Base-by-base conservation (phyloP, 2,888 invertebrate species). In the Allygus modestus region DNA sequence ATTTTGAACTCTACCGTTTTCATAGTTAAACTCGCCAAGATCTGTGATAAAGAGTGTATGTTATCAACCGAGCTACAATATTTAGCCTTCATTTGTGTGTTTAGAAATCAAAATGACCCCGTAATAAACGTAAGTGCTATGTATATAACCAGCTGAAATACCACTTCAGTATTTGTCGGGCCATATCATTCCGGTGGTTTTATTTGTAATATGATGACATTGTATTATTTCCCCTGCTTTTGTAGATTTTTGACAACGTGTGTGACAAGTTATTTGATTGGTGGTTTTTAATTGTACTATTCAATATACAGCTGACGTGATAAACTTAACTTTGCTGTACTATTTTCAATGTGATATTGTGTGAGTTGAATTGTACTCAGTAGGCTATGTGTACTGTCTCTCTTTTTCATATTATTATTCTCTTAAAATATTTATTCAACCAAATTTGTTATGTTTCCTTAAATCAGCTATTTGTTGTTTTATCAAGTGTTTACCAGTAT, bases 1-100 rank as follows among this genome's bases (percentile, higher is more conserved):
- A 82, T 23, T 46, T 82, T 28, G 65, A 82, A 82, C 69, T 82
- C 11, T 82, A 82, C 46, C 65, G 65, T 58, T 65, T 82, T 43
- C 28, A 82, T 20, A 43, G 20, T 26, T 69, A 82, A 41, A 41
- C 41, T 43, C 58, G 82, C 61, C 26, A 65, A 82, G 28, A 43
- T 17, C 65, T 69, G 82, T 82, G 82, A 82, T 82, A 82, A 31
- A 33, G 54, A 41, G 7, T 81, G 58, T 33, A 37, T 20, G n/a
- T 71, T 71, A 37, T 11, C 37, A 41, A 71, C 71, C 41, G 12
- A 71, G 71, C 71, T 20, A 17, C 71, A 33, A 33, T 41, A 15
- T n/a, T n/a, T 69, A 71, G 37, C 23, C 71, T 71, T 71, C 71
- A 41, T 71, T 71, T 71, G 71, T 71, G 71, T 71, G n/a, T n/a